Base-by-base conservation (phyloP, 2,113 vertebrate species). In the Nansenia antarctica region DNA sequence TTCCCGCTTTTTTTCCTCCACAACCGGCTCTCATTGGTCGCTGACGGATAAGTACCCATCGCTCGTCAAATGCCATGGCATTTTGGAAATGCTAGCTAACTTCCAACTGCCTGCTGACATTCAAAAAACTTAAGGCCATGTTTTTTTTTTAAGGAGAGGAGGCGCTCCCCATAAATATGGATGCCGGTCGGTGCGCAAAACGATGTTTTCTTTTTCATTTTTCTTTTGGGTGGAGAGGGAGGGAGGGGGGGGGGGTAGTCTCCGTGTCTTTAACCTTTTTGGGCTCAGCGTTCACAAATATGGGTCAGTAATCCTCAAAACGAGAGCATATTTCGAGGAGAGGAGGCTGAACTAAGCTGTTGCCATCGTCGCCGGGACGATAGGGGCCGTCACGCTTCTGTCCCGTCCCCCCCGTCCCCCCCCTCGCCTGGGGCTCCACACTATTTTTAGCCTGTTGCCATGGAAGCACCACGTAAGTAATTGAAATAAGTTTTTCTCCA, bases 31-130 rank as follows among this genome's bases (percentile, higher is more conserved):
- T 86, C 79, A 84, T 87, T 85, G 87, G 88, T 88, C n/a, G 88
- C 86, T 66, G 69, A 49, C 63, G 53, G 64, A 71, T 67, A 79
- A 83, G 70, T 32, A 66, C 64, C 81, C 72, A 61, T 87, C 88
- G 89, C 85, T 90, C 82, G 81, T 85, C 87, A 93, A 93, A 93
- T 93, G 91, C 89, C 91, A 88, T 91, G 92, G 91, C 92, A 93
- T 93, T 93, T 93, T 88, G 85, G 81, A 92, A 92, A 92, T 91
- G 90, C 87, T 89, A 90, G 79, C 76, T 80, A 82, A 89, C 91
- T 90, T 90, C 89, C 88, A n/a, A n/a, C n/a, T 76, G 78, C 85
- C 88, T 62, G 80, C 87, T 93, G 92, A 93, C 92, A 93, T 93
- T 93, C 91, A 92, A 74, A 88, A 91, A 78, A 90, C 86, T 88